Conservation (phyloP, 2,113 vertebrate genomes). For the Anthoscopus minutus region DNA sequence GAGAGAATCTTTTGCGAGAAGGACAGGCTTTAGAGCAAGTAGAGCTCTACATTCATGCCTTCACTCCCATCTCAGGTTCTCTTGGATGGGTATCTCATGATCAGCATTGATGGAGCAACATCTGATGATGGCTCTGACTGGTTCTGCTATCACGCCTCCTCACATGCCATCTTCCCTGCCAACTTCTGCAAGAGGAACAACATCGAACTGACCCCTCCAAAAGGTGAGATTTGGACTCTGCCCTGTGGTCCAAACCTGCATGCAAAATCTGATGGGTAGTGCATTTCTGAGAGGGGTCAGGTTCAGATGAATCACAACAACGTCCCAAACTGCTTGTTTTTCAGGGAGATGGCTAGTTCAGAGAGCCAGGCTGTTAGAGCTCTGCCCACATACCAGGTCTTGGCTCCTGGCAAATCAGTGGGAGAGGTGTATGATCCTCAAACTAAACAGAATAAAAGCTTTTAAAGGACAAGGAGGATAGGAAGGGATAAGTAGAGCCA, state of each 20-base stretch:
- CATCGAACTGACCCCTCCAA: slow-evolving; percentile 83
- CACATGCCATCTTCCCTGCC: slow-evolving; percentile 85
- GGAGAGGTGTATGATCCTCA: neutral
- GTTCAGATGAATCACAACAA: neutral
- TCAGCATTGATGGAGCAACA: slow-evolving; percentile 82
- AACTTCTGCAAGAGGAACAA: slow-evolving; percentile 86
- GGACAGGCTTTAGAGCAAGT: neutral
- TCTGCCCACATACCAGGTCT: neutral
- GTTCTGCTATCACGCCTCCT: slow-evolving; percentile 95
- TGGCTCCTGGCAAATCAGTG: neutral
- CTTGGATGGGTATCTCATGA: slow-evolving; percentile 91
- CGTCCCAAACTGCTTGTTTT: neutral
- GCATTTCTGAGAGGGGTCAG: neutral
- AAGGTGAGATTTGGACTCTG: slow-evolving; percentile 69
- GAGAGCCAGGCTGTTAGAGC: neutral
- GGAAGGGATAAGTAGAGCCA: neutral
- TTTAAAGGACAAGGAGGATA: neutral
- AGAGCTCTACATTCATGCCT: neutral
- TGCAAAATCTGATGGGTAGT: neutral
- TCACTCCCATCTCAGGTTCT: slow-evolving; percentile 74
- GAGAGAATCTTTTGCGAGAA: neutral
- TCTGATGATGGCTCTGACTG: slow-evolving; percentile 80
- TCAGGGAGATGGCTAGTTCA: neutral
- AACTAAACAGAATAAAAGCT: neutral
- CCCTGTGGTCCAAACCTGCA: neutral